Evolutionary conservation across 2,113 vertebrate species (phyloP).

Genomic region (Melanerpes aurifrons): DNA sequence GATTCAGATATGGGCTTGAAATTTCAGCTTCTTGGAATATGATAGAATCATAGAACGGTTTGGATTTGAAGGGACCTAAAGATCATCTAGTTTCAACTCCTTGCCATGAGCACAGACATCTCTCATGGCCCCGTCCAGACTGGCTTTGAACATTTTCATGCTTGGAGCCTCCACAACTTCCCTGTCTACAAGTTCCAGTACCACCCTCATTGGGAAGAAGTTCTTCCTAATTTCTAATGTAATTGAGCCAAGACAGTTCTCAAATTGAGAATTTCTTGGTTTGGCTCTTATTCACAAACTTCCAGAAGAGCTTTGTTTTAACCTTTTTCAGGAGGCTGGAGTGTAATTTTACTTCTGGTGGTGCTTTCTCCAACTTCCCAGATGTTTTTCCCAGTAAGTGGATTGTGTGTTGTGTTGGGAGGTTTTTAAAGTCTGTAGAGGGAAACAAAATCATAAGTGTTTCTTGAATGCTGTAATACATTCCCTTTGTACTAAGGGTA

Average conservation of each 20-base stretch:
- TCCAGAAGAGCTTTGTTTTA: not conserved
- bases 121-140: no score
- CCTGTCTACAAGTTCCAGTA: no score
- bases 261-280: not conserved
- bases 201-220: no score
- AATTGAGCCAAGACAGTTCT: not conserved
- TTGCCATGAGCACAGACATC: no score
- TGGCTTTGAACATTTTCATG: no score
- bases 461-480: not conserved
- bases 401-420: not conserved
- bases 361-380: not conserved
- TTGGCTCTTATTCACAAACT: not conserved
- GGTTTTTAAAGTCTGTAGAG: not conserved
- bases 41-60: no score
- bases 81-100: no score
- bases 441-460: not conserved
- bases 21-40: not conserved
- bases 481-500: not conserved
- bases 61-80: no score
- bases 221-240: no score
- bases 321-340: not conserved
- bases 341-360: not conserved
- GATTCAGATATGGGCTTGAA: conserved; percentile 20
- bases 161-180: no score
- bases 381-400: not conserved